Evolutionary conservation across 2,113 vertebrate genomes (phyloP).

Genomic region (Aspidoscelis tigris): DNA sequence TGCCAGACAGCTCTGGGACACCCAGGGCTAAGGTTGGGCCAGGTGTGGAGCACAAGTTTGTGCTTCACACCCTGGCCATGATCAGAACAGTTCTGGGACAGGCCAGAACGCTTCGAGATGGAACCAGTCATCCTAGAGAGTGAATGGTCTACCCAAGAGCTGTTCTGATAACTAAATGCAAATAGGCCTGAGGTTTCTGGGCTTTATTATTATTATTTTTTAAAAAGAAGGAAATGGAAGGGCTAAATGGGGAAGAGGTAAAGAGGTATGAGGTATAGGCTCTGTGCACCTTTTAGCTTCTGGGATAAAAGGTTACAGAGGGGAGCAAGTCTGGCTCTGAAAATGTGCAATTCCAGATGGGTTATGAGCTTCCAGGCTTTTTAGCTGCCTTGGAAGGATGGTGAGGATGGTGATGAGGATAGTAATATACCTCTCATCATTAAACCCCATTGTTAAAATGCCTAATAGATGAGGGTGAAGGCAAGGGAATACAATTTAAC

Average conservation of each 20-base stretch:
- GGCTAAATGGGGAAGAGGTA: conserved; percentile 36
- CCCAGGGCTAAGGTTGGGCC: too few relatives aligned
- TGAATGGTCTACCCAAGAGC: too few relatives aligned
- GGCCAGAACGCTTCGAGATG: too few relatives aligned
- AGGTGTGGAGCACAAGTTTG: too few relatives aligned
- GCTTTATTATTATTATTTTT: background rate
- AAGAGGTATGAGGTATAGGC: background rate
- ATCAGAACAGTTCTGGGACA: too few relatives aligned
- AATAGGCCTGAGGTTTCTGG: conserved; percentile 15
- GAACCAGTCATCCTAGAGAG: too few relatives aligned
- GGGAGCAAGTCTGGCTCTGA: conserved; percentile 13
- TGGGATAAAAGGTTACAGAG: background rate
- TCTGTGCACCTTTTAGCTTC: background rate
- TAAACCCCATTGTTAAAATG: conserved; percentile 41
- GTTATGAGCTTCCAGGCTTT: conserved; percentile 50
- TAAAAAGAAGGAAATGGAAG: conserved; percentile 18
- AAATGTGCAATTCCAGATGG: conserved; percentile 54
- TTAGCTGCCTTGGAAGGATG: conserved; percentile 39
- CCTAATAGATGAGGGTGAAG: conserved; percentile 7
- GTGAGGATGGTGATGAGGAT: too few relatives aligned
- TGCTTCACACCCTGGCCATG: too few relatives aligned
- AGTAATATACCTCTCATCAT: conserved; percentile 23
- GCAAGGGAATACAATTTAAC: background rate
- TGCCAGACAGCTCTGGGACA: too few relatives aligned
- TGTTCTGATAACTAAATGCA: too few relatives aligned